Percentiles rank a stretch among this genome's conserved stretches.
Conservation (phyloP, 2,888 invertebrate species). For the Dryomyza anilis region DNA sequence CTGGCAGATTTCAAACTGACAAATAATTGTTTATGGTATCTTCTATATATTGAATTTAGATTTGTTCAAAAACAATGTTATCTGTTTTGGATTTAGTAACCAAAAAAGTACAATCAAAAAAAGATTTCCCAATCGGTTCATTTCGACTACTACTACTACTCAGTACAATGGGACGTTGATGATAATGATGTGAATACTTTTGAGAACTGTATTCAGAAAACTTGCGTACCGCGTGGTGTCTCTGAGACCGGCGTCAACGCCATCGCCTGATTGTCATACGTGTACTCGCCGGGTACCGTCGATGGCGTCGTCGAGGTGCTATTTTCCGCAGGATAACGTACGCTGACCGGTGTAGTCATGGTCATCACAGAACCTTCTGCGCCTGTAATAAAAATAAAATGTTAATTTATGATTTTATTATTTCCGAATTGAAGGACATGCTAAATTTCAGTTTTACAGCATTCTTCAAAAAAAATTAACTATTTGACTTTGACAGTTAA, state of each 20-base stretch:
- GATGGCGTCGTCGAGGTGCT: slow-evolving; percentile 72
- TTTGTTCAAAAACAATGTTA: no score
- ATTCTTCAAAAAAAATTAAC: background rate
- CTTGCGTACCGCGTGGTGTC: slow-evolving; percentile 43
- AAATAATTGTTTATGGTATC: no score
- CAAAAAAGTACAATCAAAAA: no score
- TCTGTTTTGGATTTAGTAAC: no score
- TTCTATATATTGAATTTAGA: no score
- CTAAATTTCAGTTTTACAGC: no score
- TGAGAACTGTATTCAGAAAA: slow-evolving; percentile 36
- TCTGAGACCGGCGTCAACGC: slow-evolving; percentile 66
- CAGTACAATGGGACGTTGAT: no score
- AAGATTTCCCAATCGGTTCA: no score
- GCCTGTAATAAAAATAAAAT: slow-evolving; percentile 50
- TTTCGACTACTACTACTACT: no score
- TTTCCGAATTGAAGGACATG: no score
- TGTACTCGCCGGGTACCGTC: slow-evolving; percentile 67
- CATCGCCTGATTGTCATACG: slow-evolving; percentile 80
- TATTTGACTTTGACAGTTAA: background rate
- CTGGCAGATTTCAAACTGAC: no score
- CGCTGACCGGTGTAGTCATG: slow-evolving; percentile 73
- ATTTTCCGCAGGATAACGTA: slow-evolving; percentile 77
- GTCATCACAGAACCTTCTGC: slow-evolving; percentile 69
- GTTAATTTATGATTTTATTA: background rate
- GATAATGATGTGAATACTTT: background rate